Evolutionary conservation across 2,797 vertebrate genomes (phyloP).

Genomic region (Pachyuromys duprasi): DNA sequence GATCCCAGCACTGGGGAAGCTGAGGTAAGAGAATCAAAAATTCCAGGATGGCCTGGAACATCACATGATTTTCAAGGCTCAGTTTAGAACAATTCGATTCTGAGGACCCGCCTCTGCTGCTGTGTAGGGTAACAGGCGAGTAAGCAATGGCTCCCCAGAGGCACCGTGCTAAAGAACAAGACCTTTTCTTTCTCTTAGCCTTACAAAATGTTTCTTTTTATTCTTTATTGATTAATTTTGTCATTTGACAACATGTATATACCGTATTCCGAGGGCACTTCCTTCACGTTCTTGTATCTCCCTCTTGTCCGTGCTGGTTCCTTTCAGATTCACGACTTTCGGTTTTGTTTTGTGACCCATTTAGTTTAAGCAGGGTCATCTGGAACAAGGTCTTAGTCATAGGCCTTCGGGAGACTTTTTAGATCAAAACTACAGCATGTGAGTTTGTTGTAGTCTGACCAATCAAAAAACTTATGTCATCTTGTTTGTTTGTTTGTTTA

Average conservation of each 20-base stretch:
- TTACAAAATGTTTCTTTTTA: no score
- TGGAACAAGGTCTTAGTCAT: background rate
- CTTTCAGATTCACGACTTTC: background rate
- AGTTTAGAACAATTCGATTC: background rate
- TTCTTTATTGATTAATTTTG: no score
- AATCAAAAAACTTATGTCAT: background rate
- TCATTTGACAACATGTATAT: no score
- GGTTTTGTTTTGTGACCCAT: background rate
- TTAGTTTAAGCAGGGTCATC: no score
- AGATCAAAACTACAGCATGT: background rate
- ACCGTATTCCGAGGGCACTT: background rate
- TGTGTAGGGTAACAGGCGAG: background rate
- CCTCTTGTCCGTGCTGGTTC: background rate
- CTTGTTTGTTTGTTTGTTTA: no score
- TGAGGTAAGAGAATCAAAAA: no score
- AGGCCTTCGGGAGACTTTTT: background rate
- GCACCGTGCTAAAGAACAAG: background rate
- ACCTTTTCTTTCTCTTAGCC: background rate
- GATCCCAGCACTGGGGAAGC: no score
- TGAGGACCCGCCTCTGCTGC: background rate
- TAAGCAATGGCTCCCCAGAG: background rate
- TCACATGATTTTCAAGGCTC: background rate
- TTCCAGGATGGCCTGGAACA: no score
- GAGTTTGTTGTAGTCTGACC: constrained; percentile 2
- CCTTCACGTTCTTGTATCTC: background rate